phyloP scores from a whole-genome alignment of 2,888 invertebrate genomes.

The Sminthurinus aureus region DNA sequence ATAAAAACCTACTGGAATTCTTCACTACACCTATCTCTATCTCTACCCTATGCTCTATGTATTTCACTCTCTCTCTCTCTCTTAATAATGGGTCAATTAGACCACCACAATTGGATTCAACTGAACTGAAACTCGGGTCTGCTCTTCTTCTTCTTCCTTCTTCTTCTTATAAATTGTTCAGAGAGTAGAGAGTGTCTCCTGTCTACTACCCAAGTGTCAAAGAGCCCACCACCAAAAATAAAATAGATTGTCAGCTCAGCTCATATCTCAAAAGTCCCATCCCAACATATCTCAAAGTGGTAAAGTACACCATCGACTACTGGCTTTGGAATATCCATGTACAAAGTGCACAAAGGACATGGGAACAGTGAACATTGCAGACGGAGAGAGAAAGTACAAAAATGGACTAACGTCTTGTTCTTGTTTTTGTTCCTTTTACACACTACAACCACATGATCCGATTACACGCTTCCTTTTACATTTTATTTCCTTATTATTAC shows the following conservation, averaged over 20 bases:
- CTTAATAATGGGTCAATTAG: conserved; percentile 57
- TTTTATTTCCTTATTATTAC: too few relatives aligned
- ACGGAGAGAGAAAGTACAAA: too few relatives aligned
- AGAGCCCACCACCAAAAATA: background rate
- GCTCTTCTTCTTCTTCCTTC: background rate
- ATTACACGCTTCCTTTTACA: too few relatives aligned
- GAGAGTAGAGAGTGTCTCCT: background rate
- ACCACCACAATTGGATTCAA: conserved; percentile 37
- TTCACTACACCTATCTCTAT: conserved; percentile 45
- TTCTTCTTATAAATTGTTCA: background rate
- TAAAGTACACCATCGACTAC: background rate
- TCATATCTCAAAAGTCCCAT: background rate
- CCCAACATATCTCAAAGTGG: background rate
- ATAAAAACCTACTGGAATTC: conserved; percentile 55
- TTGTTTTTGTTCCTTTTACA: too few relatives aligned
- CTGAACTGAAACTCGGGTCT: background rate
- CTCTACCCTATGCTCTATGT: conserved; percentile 29
- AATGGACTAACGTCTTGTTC: too few relatives aligned
- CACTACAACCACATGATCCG: too few relatives aligned
- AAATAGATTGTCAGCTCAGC: background rate
- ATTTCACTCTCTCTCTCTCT: background rate
- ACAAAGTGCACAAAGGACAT: background rate
- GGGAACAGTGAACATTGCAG: too few relatives aligned
- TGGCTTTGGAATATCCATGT: background rate
- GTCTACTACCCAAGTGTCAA: background rate